phyloP scores from a whole-genome alignment of 2,888 invertebrate species.

The Drymonia ruficornis region DNA sequence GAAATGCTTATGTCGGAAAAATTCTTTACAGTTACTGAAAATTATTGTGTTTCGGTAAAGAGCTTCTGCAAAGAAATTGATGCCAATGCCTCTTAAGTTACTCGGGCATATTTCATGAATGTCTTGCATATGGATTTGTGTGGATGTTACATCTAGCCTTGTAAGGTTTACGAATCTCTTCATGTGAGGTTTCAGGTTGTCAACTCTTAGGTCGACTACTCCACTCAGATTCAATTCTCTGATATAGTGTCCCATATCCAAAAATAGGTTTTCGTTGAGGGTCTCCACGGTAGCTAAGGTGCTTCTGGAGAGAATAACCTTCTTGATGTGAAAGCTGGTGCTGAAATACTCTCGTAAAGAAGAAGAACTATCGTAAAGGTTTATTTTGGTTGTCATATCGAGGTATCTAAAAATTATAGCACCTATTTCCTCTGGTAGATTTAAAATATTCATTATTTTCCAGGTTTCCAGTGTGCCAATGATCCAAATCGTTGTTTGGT shows the following conservation, averaged over 20 bases:
- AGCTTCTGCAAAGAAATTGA: constrained; percentile 50
- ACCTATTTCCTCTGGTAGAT: constrained; percentile 44
- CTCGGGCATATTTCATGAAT: constrained; percentile 42
- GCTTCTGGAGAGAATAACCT: constrained; percentile 40
- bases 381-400: constrained; percentile 40
- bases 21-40: constrained; percentile 30
- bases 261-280: constrained; percentile 38
- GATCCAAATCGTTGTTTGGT: no score
- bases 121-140: constrained; percentile 47
- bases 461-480: no score
- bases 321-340: constrained; percentile 40
- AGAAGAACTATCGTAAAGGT: constrained; percentile 32
- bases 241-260: constrained; percentile 36
- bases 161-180: constrained; percentile 36
- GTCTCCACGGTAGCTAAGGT: constrained; percentile 38
- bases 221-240: constrained; percentile 47
- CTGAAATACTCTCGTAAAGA: constrained; percentile 42
- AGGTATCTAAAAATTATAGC: constrained; percentile 37
- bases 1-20: constrained; percentile 44
- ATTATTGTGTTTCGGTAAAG: constrained; percentile 28
- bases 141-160: constrained; percentile 51
- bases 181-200: constrained; percentile 35
- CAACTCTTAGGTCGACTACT: constrained; percentile 42
- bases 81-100: constrained; percentile 42
- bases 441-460: constrained; percentile 35